Evolutionary conservation across 2,888 invertebrate genomes (phyloP).

Genomic region (Andrena bicolor): DNA sequence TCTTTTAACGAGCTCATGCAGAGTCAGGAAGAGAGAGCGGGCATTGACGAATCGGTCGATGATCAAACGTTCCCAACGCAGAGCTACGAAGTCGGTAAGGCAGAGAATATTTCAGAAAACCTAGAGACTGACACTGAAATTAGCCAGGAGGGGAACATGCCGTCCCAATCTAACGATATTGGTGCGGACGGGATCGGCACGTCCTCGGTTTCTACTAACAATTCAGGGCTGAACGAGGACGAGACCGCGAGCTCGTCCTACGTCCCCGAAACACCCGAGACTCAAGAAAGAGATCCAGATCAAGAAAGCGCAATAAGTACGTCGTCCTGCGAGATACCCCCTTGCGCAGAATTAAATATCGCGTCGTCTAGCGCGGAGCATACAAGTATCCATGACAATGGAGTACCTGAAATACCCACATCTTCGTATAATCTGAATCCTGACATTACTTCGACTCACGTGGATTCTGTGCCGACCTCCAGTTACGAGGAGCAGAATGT

Average conservation of each 20-base stretch:
- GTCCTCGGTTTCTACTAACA: conserved; percentile 78
- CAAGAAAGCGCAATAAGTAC: conserved; percentile 84
- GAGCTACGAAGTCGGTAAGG: conserved; percentile 81
- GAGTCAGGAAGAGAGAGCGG: conserved; percentile 71
- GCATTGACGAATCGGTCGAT: conserved; percentile 71
- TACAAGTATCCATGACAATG: conserved; percentile 81
- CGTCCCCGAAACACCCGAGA: conserved; percentile 83
- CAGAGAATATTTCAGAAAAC: conserved; percentile 77
- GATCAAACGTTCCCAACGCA: conserved; percentile 83
- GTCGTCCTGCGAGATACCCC: conserved; percentile 83
- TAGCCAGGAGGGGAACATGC: conserved; percentile 81
- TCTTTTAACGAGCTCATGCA: conserved; percentile 81
- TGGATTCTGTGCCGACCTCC: conserved; percentile 80
- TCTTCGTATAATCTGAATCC: conserved; percentile 82
- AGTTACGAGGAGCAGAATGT: conserved; percentile 83
- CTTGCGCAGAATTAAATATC: conserved; percentile 83
- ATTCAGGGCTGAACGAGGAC: conserved; percentile 81
- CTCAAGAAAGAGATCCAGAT: conserved; percentile 83
- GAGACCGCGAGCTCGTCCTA: conserved; percentile 84
- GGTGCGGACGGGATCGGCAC: conserved; percentile 80
- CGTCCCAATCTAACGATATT: conserved; percentile 82
- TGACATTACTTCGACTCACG: conserved; percentile 80
- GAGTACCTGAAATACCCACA: conserved; percentile 82
- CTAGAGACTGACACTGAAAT: conserved; percentile 79
- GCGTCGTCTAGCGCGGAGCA: conserved; percentile 82